Base-by-base conservation (phyloP, 2,888 invertebrate genomes). In the Helobdella robusta region DNA sequence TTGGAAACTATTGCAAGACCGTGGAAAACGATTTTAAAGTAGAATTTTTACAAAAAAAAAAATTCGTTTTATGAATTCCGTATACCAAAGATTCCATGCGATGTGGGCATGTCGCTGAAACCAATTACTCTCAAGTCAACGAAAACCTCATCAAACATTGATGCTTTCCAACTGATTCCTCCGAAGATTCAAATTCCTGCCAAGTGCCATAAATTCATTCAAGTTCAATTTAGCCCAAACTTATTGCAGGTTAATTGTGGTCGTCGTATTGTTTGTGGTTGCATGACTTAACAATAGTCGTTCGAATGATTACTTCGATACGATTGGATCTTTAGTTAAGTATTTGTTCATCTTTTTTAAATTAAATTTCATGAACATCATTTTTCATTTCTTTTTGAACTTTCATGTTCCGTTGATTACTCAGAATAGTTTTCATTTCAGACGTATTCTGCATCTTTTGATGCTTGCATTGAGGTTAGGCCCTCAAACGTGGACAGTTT, bases 381-480 rank as follows among this genome's bases (percentile, higher is more conserved):
- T 15, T 4, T 8, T 48, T 48, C 48, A 48, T 18, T 40, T 40
- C 11, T 18, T 5, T 23, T 23, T 23, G 25, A 48, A 11, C 25
- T 6, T 48, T 48, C 4, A 6, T 48, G 6, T 11, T 23, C 25
- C 25, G 20, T 1, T 23, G 25, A 23, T 23, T 20, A 62, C 23
- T 50, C 20, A 6, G 58, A 64, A 34, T 59, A 11, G 1, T 64
- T 65, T 3, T 36, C 1, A 40, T 71, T 72, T 32, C 72, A 78
- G 78, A 70, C 69, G 40, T 79, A 74, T 73, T 74, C 69, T 68
- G 75, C 77, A 30, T 71, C 73, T 2, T 79, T 79, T 72, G 79
- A 79, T 56, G 78, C 78, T 11, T 69, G 72, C 25, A 72, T 79
- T 65, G 72, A 72, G 36, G 66, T 75, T 2, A 67, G 74, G 11